These are phyloP conservation scores for Seriola dumerili DNA, from an alignment of 2,113 vertebrate genomes.

Conservation along the genomic window DNA sequence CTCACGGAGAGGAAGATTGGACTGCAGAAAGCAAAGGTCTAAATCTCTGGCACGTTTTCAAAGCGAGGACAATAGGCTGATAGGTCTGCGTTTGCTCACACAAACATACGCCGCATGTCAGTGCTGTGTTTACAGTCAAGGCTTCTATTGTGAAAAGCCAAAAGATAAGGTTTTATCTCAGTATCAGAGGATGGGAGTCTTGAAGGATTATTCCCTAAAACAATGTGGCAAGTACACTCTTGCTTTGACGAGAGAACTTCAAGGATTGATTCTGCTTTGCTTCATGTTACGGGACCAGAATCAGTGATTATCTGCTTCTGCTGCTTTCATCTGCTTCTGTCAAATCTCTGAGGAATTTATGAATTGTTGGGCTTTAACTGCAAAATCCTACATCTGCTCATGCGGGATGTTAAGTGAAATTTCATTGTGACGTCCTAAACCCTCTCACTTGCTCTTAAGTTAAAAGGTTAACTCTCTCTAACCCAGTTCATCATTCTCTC, in stretches of 20 bases:
- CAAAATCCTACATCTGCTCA: neutral
- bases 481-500: neutral
- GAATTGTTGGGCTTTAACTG: neutral
- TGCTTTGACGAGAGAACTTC: neutral
- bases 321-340: neutral
- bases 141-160: constrained; percentile 30
- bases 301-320: neutral
- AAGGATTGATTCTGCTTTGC: neutral
- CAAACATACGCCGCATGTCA: neutral
- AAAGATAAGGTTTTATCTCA: constrained; percentile 25
- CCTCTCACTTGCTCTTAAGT: neutral
- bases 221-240: neutral
- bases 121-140: constrained; percentile 1
- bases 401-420: neutral
- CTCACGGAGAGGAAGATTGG: neutral
- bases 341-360: neutral
- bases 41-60: constrained; percentile 32
- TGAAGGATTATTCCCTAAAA: constrained; percentile 36
- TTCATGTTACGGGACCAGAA: neutral
- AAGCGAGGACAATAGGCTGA: constrained; percentile 23
- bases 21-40: neutral
- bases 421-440: neutral
- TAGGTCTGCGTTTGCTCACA: neutral
- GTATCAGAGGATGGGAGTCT: constrained; percentile 23
- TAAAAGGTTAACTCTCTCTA: neutral